Evolutionary conservation across 2,113 vertebrate genomes (phyloP).

Genomic region (Thymallus thymallus): DNA sequence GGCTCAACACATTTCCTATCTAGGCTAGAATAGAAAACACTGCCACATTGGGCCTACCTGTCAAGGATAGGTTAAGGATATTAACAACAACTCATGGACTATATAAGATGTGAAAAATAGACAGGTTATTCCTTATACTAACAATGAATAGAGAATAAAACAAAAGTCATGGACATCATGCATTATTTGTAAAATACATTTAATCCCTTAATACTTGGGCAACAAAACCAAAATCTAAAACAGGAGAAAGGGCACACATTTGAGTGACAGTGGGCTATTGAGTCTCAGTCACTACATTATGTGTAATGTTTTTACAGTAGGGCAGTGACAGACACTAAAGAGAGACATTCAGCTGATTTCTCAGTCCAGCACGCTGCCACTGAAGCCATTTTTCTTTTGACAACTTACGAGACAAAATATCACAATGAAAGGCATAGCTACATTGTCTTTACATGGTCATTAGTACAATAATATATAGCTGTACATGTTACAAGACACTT

Average conservation of each 20-base stretch:
- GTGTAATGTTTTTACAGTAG: neutral
- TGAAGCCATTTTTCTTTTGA: conserved; percentile 42
- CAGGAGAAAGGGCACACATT: conserved; percentile 49
- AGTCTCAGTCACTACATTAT: conserved; percentile 6
- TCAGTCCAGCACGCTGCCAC: conserved; percentile 40
- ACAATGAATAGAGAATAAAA: conserved; percentile 7
- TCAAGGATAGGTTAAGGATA: too few relatives aligned
- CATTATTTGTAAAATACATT: conserved; percentile 80
- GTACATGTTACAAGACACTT: conserved; percentile 68
- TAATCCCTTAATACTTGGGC: conserved; percentile 77
- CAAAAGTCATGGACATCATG: neutral
- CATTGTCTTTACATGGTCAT: conserved; percentile 67
- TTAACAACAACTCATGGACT: too few relatives aligned
- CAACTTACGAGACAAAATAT: conserved; percentile 68
- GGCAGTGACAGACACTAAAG: neutral
- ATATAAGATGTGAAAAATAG: too few relatives aligned
- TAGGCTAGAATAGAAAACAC: too few relatives aligned
- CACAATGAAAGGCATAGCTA: conserved; percentile 65
- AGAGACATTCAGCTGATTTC: neutral
- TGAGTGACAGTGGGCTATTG: conserved; percentile 35
- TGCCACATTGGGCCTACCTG: too few relatives aligned
- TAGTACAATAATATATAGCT: conserved; percentile 70
- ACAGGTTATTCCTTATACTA: neutral
- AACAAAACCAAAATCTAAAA: conserved; percentile 55
- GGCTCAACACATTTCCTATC: too few relatives aligned